A percentile compares a stretch with the other conserved stretches of the same genome.
Conservation (phyloP, 2,113 vertebrate species). For the Dissostichus mawsoni region DNA sequence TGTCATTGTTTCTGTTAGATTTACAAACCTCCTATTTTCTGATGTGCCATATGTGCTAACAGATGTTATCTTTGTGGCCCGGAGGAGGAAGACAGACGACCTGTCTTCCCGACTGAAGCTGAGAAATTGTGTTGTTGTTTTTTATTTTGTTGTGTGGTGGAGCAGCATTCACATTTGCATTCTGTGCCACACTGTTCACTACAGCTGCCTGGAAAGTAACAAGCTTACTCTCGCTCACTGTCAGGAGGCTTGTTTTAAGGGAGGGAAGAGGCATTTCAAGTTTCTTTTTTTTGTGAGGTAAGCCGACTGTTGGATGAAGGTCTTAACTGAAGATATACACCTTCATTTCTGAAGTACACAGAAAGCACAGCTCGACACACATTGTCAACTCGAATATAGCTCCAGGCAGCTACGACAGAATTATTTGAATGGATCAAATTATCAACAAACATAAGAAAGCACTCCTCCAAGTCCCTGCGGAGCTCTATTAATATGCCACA, state of each 20-base stretch:
- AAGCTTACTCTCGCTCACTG: slow-evolving; percentile 60
- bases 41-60: slow-evolving; percentile 80
- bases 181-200: slow-evolving; percentile 58
- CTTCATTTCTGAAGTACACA: slow-evolving; percentile 20
- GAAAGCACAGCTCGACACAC: slow-evolving; percentile 16
- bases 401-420: slow-evolving; percentile 17
- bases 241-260: slow-evolving; percentile 57
- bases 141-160: background rate
- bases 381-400: slow-evolving; percentile 29
- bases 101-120: slow-evolving; percentile 81
- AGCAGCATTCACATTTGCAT: slow-evolving; percentile 69
- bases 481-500: slow-evolving; percentile 60
- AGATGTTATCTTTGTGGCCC: slow-evolving; percentile 80
- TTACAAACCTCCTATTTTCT: slow-evolving; percentile 74
- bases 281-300: slow-evolving; percentile 23
- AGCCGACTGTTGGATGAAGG: slow-evolving; percentile 30
- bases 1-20: slow-evolving; percentile 78
- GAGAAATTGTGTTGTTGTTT: slow-evolving; percentile 73
- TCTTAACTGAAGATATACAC: slow-evolving; percentile 25
- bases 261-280: slow-evolving; percentile 31
- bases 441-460: slow-evolving; percentile 63
- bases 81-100: slow-evolving; percentile 82
- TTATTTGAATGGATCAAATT: slow-evolving; percentile 62
- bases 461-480: slow-evolving; percentile 16
- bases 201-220: slow-evolving; percentile 62